Percentiles rank a stretch among this genome's conserved stretches.
These are phyloP conservation scores for Conops quadrifasciatus DNA, from an alignment of 2,888 invertebrate species.

Conservation along the genomic window DNA sequence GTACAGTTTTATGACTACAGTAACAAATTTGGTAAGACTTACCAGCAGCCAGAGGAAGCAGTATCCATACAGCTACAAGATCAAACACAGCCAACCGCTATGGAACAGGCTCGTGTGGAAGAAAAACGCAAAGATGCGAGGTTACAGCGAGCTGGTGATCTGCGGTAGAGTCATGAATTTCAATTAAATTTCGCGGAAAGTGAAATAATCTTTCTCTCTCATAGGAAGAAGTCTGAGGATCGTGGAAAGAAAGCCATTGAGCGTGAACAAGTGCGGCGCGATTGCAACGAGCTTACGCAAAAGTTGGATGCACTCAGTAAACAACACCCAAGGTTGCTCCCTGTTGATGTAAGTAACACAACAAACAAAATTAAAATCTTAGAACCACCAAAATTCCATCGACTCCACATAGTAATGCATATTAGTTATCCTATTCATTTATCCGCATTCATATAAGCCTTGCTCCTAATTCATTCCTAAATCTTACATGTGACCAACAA, in stretches of 20 bases:
- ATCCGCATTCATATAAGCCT: too few relatives aligned
- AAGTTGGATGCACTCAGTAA: slow-evolving; percentile 66
- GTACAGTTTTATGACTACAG: slow-evolving; percentile 67
- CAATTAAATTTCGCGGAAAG: background rate
- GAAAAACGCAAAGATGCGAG: slow-evolving; percentile 47
- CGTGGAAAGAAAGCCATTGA: slow-evolving; percentile 67
- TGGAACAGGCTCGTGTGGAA: slow-evolving; percentile 57
- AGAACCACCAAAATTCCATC: too few relatives aligned
- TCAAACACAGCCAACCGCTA: slow-evolving; percentile 51
- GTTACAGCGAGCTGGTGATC: slow-evolving; percentile 50
- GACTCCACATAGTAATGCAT: too few relatives aligned
- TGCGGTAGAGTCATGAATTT: slow-evolving; percentile 45
- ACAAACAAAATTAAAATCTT: too few relatives aligned
- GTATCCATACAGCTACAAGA: slow-evolving; percentile 57
- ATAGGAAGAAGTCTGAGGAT: slow-evolving; percentile 55
- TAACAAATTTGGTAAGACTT: slow-evolving; percentile 64
- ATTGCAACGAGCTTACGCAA: slow-evolving; percentile 67
- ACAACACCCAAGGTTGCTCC: slow-evolving; percentile 53
- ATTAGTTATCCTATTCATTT: too few relatives aligned
- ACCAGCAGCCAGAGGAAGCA: slow-evolving; percentile 54
- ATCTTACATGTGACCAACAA: too few relatives aligned
- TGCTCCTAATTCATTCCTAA: too few relatives aligned
- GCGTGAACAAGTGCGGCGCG: slow-evolving; percentile 66
- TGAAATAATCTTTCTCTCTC: slow-evolving; percentile 20
- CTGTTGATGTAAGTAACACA: slow-evolving; percentile 51